phyloP scores from a whole-genome alignment of 2,888 invertebrate genomes.

The Cheilosia variabilis region DNA sequence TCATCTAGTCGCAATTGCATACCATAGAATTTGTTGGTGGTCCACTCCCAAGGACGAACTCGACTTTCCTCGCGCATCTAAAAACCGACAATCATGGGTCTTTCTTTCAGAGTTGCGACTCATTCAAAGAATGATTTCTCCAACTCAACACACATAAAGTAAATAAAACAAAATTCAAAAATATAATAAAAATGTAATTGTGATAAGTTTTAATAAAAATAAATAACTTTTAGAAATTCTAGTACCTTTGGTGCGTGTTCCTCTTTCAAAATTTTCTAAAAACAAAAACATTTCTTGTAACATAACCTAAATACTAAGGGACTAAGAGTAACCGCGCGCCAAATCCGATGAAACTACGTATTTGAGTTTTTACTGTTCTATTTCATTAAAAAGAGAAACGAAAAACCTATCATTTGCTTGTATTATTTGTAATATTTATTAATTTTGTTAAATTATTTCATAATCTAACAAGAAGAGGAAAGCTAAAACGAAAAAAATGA shows the following conservation, averaged over 20 bases:
- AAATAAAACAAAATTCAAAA: slow-evolving; percentile 23
- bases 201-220: slow-evolving; percentile 57
- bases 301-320: slow-evolving; percentile 35
- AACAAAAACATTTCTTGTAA: slow-evolving; percentile 35
- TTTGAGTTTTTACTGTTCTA: background rate
- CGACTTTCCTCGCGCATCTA: background rate
- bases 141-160: slow-evolving; percentile 68
- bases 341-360: slow-evolving; percentile 13
- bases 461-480: slow-evolving; percentile 31
- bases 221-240: slow-evolving; percentile 34
- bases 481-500: slow-evolving; percentile 25
- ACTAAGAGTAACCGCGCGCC: slow-evolving; percentile 46
- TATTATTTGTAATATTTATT: slow-evolving; percentile 64
- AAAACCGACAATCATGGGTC: slow-evolving; percentile 8
- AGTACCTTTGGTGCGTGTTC: slow-evolving; percentile 76
- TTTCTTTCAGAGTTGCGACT: slow-evolving; percentile 41
- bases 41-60: background rate
- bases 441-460: slow-evolving; percentile 60
- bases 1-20: no score
- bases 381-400: background rate
- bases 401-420: slow-evolving; percentile 36
- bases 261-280: slow-evolving; percentile 63
- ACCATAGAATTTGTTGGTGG: no score
- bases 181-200: slow-evolving; percentile 50
- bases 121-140: slow-evolving; percentile 3